Conservation (phyloP, 2,113 vertebrate species). For the Athene noctua region DNA sequence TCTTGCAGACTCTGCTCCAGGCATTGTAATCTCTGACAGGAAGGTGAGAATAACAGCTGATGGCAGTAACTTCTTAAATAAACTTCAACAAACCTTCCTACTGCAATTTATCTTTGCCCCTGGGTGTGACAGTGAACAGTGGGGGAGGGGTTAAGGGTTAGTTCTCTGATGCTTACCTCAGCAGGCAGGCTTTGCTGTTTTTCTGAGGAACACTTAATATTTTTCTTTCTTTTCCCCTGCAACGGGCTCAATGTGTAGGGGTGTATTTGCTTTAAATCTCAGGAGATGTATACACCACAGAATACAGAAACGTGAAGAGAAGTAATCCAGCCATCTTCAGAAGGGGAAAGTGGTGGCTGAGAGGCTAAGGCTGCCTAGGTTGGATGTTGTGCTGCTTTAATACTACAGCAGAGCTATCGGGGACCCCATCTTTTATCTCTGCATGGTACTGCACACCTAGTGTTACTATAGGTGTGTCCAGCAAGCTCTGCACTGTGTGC, state of each 20-base stretch:
- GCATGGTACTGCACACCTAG: background rate
- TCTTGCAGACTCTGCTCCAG: background rate
- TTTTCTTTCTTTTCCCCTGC: background rate
- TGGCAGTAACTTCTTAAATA: background rate
- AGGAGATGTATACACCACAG: background rate
- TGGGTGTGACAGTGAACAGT: background rate
- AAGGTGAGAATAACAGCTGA: background rate
- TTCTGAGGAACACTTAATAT: background rate
- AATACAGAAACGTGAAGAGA: background rate
- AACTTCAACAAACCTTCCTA: background rate
- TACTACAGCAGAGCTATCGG: accelerated
- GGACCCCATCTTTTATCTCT: background rate
- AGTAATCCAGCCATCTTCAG: background rate
- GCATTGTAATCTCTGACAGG: background rate
- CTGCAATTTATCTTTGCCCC: background rate
- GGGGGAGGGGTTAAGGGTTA: background rate
- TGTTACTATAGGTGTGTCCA: background rate
- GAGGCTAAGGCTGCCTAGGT: background rate
- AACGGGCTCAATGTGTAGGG: background rate
- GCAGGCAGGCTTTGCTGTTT: background rate
- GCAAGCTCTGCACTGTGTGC: background rate
- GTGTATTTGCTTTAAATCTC: background rate
- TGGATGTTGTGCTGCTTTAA: background rate
- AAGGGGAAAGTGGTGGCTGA: background rate
- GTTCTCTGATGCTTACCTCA: background rate